Percentiles rank a stretch among this genome's conserved stretches.
Conservation (phyloP, 2,113 vertebrate species). For the Amazona guildingii region DNA sequence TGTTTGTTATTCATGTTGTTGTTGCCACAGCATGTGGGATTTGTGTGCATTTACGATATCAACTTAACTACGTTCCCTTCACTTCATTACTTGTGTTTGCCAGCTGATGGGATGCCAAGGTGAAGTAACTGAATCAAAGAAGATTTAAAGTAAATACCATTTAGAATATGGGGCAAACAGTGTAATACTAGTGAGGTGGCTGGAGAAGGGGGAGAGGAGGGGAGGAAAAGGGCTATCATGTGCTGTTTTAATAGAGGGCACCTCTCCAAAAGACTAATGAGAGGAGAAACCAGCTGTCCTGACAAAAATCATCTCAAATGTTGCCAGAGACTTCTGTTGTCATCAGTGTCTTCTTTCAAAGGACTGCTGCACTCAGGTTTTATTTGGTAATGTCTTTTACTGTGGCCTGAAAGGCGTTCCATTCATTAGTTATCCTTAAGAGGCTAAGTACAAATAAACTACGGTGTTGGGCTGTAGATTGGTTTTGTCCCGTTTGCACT, state of each 20-base stretch:
- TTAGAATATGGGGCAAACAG: conserved; percentile 33
- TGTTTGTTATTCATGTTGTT: conserved; percentile 59
- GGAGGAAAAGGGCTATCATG: neutral
- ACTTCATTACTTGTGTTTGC: conserved; percentile 36
- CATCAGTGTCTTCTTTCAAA: neutral
- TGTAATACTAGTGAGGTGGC: neutral
- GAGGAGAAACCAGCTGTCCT: neutral
- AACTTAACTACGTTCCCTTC: conserved; percentile 31
- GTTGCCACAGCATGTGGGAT: conserved; percentile 55
- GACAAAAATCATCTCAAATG: neutral
- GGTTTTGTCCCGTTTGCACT: neutral
- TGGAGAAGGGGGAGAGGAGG: neutral
- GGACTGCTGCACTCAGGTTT: neutral
- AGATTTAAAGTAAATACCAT: conserved; percentile 44
- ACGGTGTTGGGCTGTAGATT: fast-evolving
- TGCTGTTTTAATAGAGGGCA: neutral
- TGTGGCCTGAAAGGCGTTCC: neutral
- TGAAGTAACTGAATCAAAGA: conserved; percentile 44
- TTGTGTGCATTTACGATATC: conserved; percentile 61
- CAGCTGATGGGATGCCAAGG: conserved; percentile 45
- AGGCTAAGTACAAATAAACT: neutral
- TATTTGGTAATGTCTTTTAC: neutral
- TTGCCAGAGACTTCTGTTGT: neutral
- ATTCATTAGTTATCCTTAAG: neutral
- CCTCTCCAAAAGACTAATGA: neutral